Base-by-base conservation (phyloP, 2,797 vertebrate species). In the Pitangus sulphuratus region DNA sequence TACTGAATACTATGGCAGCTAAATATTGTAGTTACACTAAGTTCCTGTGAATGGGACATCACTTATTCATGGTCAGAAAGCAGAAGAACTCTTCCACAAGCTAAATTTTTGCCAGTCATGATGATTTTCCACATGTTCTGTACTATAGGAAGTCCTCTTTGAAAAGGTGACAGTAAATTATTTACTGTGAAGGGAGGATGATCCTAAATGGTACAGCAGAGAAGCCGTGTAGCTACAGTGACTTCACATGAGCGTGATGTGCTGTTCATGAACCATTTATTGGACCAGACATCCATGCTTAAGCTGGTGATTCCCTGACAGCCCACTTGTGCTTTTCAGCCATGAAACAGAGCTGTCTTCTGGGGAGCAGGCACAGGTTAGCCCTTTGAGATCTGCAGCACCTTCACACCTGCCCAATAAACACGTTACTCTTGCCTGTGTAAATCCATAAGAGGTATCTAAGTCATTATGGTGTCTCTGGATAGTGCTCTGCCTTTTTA, bases 41-140 rank as follows among this genome's bases (percentile, higher is more conserved):
- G 57, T 92, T 94, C 79, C 66, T 1, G 8, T 51, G 95, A 95
- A 85, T 37, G 64, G 75, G 57, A 50, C 51, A 86, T 95, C 58
- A 94, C 44, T 96, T 96, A 95, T 93, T 95, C 69, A 93, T 95
- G 61, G 72, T 72, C 61, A 83, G 44, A 76, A 87, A 96, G 77
- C 44, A 24, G 69, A 93, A 89, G 79, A 78, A 81, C 65, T 51
- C 76, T 91, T 83, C 62, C 84, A 71, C 53, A 56, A 78, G 76
- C 35, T 85, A 58, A 42, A 22, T 69, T 87, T 91, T 91, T 94
- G 82, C 92, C 72, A 81, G 54, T 81, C 58, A 24, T 62, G 35
- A 53, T 74, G 42, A 58, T 87, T 91, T 93, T 91, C 87, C 24
- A 9, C 33, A 61, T 82, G 69, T 79, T 71, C 69, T 42, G 30